Conservation (phyloP, 1,140 invertebrate species). For the Polypedilum pembai region DNA sequence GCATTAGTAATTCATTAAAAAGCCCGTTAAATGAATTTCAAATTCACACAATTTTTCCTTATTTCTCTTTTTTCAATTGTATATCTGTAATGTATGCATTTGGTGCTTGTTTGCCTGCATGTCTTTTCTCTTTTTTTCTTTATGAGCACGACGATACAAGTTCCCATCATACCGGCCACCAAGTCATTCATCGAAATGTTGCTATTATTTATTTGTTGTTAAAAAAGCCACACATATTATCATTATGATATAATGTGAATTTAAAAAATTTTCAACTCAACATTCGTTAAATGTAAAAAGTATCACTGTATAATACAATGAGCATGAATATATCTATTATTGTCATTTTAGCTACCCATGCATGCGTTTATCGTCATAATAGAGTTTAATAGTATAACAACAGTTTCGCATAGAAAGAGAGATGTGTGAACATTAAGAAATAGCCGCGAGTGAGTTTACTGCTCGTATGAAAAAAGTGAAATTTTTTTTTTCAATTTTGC, state of each 20-base stretch:
- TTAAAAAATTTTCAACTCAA: not conserved
- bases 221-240: not conserved
- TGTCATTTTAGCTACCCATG: constrained; percentile 4
- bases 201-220: not conserved
- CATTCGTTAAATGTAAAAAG: not conserved
- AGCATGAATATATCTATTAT: not conserved
- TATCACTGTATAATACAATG: not conserved
- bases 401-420: not conserved
- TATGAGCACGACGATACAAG: no score
- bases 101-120: not conserved
- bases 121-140: not conserved
- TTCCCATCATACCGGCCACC: not conserved
- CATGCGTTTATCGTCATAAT: constrained; percentile 17
- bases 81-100: not conserved
- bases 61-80: not conserved
- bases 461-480: not conserved
- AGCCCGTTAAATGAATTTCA: no score
- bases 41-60: constrained; percentile 9
- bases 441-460: not conserved
- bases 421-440: no score
- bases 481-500: no score
- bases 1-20: not conserved
- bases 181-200: not conserved
- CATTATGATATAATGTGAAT: not conserved
- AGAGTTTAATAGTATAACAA: constrained; percentile 13